phyloP scores from a whole-genome alignment of 2,888 invertebrate species.

The Tanytarsus gracilentus region DNA sequence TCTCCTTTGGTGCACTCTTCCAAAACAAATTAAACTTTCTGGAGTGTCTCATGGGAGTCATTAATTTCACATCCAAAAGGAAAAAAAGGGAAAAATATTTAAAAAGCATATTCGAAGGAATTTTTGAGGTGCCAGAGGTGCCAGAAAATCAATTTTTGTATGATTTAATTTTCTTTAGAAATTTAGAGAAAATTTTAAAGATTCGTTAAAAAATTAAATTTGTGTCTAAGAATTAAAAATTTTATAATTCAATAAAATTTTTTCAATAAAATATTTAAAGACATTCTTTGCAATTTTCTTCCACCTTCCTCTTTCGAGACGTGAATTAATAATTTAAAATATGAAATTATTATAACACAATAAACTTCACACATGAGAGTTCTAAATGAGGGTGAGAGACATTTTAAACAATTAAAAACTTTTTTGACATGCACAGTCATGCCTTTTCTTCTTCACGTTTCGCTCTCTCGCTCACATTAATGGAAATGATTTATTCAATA shows the following conservation, averaged over 20 bases:
- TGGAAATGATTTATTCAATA: constrained; percentile 25
- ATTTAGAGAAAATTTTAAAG: no score
- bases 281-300: no score
- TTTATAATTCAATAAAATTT: no score
- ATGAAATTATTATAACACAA: neutral
- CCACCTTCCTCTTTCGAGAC: no score
- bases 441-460: neutral
- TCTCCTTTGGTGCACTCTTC: neutral
- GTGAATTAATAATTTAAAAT: neutral
- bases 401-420: neutral
- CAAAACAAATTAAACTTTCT: constrained; percentile 1
- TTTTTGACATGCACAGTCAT: constrained; percentile 14
- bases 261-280: no score
- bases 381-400: neutral
- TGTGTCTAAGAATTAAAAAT: no score
- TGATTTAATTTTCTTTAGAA: no score
- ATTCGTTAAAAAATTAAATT: no score
- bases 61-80: neutral
- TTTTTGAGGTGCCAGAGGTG: no score
- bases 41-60: neutral
- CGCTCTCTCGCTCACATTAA: constrained; percentile 1
- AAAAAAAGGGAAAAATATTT: neutral
- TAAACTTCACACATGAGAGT: neutral
- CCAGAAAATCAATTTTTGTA: no score
- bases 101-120: no score